Percentiles rank a stretch among this genome's conserved stretches.
Evolutionary conservation across 2,888 invertebrate species (phyloP).

Genomic region (Myopa testacea): DNA sequence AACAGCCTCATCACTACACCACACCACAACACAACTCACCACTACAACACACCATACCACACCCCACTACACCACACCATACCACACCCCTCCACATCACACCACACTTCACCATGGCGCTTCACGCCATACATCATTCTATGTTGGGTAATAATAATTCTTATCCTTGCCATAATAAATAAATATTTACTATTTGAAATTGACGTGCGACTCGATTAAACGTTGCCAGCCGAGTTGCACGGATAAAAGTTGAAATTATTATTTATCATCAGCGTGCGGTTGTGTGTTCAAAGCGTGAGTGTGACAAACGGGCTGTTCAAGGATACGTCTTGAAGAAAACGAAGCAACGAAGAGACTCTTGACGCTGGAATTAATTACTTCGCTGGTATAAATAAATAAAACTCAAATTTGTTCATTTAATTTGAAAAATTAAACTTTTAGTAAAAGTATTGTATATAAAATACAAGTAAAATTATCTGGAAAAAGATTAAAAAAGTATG

Average conservation of each 20-base stretch:
- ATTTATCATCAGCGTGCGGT: conserved; percentile 25
- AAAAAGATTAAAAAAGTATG: too few species aligned
- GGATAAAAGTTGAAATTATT: conserved; percentile 27
- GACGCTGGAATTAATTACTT: background rate
- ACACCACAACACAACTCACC: too few species aligned
- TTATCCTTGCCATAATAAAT: conserved; percentile 63
- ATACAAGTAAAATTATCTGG: too few species aligned
- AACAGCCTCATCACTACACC: too few species aligned
- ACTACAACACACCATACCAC: background rate
- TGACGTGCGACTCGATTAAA: conserved; percentile 56
- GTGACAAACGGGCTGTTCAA: background rate
- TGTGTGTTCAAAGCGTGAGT: background rate
- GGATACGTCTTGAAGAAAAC: background rate
- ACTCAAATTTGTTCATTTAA: background rate
- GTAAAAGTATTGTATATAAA: too few species aligned
- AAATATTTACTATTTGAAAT: conserved; percentile 66
- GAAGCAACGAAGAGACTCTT: background rate
- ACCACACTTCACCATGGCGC: background rate
- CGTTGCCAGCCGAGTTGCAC: conserved; percentile 24
- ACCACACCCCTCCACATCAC: background rate
- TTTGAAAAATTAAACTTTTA: too few species aligned
- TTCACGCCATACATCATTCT: background rate
- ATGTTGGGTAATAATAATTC: conserved; percentile 15
- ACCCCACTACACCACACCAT: background rate
- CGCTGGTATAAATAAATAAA: background rate